These are phyloP conservation scores for Varanus salvator DNA, from an alignment of 2,113 vertebrate genomes.

Conservation along the genomic window DNA sequence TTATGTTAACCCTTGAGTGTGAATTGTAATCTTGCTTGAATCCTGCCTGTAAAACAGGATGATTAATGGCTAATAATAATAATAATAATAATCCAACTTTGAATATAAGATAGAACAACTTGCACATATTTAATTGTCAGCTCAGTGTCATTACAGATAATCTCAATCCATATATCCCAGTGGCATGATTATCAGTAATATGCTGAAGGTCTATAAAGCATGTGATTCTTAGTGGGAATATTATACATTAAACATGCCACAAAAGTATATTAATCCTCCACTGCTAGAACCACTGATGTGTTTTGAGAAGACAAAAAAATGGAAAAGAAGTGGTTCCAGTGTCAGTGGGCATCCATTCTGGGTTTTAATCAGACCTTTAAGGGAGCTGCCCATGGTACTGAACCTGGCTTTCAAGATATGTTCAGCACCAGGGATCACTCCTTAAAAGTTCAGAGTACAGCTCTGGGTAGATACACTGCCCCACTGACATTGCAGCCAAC, in stretches of 20 bases:
- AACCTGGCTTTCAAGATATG: no score
- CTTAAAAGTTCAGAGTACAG: no score
- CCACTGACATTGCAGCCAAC: no score
- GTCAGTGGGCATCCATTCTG: no score
- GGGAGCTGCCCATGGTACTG: no score
- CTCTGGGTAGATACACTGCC: no score
- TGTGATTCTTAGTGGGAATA: slow-evolving; percentile 67
- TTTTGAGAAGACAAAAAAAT: no score
- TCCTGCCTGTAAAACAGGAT: background rate
- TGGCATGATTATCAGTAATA: slow-evolving; percentile 33
- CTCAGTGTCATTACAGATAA: background rate
- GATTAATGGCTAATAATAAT: background rate
- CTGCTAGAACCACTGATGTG: slow-evolving; percentile 51
- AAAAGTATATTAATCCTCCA: slow-evolving; percentile 50
- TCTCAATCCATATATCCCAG: background rate
- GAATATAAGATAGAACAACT: background rate
- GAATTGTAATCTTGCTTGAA: no score
- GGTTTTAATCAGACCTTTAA: no score
- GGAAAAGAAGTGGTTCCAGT: no score
- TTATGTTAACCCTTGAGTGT: no score
- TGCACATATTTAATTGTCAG: background rate
- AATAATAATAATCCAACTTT: background rate
- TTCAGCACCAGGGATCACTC: no score
- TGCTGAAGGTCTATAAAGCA: slow-evolving; percentile 59
- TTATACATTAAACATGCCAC: slow-evolving; percentile 58